These are phyloP conservation scores for Gnathonemus echidnorhynchus DNA, from an alignment of 2,113 vertebrate species.

Conservation along the genomic window DNA sequence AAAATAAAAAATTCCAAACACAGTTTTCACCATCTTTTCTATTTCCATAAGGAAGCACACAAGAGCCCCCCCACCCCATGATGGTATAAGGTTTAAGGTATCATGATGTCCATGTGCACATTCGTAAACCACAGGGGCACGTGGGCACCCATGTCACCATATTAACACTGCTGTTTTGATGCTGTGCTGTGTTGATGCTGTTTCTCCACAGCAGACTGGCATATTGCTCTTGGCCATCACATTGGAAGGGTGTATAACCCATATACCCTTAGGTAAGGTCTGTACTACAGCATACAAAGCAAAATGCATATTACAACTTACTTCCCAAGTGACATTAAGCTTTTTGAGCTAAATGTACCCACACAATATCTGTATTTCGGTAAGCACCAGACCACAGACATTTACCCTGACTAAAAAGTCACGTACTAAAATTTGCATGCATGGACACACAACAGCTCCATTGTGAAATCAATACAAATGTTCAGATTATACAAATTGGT, in stretches of 20 bases:
- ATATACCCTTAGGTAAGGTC: background rate
- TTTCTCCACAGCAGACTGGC: background rate
- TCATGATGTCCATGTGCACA: background rate
- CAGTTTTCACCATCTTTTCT: background rate
- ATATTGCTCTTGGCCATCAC: background rate
- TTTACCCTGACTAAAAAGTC: background rate
- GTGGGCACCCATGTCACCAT: background rate
- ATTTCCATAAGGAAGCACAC: background rate
- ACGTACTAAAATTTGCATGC: background rate
- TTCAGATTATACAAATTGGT: conserved; percentile 15
- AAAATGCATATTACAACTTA: conserved; percentile 8
- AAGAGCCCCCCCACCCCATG: no score
- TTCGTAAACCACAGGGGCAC: background rate
- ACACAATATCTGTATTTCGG: background rate
- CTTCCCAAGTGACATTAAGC: background rate
- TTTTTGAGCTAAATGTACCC: background rate
- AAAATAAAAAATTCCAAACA: background rate
- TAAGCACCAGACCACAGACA: background rate
- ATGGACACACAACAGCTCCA: background rate
- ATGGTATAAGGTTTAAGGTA: background rate
- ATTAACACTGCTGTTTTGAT: conserved; percentile 6
- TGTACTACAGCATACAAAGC: conserved; percentile 1
- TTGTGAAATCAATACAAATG: background rate
- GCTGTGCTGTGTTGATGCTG: background rate
- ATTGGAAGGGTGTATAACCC: background rate